Conservation (phyloP, 2,888 invertebrate genomes). For the Amphipoea lucens region DNA sequence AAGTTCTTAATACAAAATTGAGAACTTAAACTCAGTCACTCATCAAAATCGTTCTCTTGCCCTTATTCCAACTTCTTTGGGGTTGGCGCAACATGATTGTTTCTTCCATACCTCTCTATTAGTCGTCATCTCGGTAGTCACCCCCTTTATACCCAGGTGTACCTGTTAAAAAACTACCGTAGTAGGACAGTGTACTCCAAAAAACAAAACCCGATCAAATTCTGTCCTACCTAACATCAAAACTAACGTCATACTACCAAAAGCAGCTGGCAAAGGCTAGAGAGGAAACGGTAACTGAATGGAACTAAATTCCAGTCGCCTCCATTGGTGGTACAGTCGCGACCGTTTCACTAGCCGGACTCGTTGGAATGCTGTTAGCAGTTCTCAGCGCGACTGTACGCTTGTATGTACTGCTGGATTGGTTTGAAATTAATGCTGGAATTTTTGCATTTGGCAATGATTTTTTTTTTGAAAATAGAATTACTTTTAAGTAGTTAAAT, state of each 20-base stretch:
- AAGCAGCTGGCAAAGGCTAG: constrained; percentile 88
- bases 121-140: too few species aligned
- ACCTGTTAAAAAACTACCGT: background rate
- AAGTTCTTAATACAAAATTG: background rate
- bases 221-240: constrained; percentile 15
- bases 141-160: background rate
- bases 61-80: background rate
- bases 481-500: background rate
- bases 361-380: constrained; percentile 78
- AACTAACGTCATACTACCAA: constrained; percentile 70
- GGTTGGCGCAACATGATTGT: background rate
- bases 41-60: background rate
- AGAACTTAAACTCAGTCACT: background rate
- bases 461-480: constrained; percentile 15
- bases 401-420: constrained; percentile 28
- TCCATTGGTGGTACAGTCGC: constrained; percentile 74
- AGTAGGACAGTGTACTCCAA: background rate
- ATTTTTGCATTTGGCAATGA: background rate
- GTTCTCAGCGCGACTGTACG: constrained; percentile 68
- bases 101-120: too few species aligned
- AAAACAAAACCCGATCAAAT: background rate
- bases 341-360: constrained; percentile 78
- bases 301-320: constrained; percentile 88
- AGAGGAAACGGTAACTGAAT: constrained; percentile 89
- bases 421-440: constrained; percentile 31